Percentiles rank a stretch among this genome's conserved stretches.
These are phyloP conservation scores for Protomyctophum bolini DNA, from an alignment of 2,113 vertebrate species.

Conservation along the genomic window DNA sequence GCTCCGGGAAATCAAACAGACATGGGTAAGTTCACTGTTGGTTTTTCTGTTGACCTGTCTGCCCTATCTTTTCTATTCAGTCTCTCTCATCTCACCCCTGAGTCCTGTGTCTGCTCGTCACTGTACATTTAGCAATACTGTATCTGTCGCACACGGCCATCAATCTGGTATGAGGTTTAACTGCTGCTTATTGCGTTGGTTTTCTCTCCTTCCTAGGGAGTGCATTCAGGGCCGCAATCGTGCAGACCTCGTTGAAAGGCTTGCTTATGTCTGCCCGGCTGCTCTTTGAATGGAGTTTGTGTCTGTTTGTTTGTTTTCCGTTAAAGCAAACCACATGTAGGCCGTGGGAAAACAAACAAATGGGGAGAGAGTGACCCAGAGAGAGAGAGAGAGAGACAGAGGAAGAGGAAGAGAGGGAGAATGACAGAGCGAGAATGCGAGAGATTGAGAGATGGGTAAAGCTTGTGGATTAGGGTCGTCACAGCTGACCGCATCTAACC, in stretches of 20 bases:
- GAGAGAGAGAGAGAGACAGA: constrained; percentile 3
- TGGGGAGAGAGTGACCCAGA: constrained; percentile 7
- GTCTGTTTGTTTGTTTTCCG: neutral
- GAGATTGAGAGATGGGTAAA: constrained; percentile 35
- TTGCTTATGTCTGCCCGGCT: neutral
- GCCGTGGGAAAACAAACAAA: constrained; percentile 13
- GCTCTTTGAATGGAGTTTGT: neutral
- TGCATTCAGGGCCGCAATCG: neutral
- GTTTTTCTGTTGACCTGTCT: constrained; percentile 1
- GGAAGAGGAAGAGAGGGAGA: neutral
- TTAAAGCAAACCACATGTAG: neutral
- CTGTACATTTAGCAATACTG: too few species aligned
- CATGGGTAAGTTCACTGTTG: constrained; percentile 81
- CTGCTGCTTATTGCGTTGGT: neutral
- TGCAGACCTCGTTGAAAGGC: neutral
- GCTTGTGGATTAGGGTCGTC: constrained; percentile 57
- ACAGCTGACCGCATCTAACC: constrained; percentile 56
- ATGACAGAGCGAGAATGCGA: neutral
- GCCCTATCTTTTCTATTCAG: constrained; percentile 4
- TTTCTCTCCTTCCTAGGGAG: neutral
- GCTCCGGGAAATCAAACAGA: constrained; percentile 90
- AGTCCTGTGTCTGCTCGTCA: neutral
- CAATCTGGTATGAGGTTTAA: neutral
- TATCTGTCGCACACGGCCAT: too few species aligned
- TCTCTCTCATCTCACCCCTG: neutral